Conservation (phyloP, 2,888 invertebrate genomes). For the Philonicus albiceps region DNA sequence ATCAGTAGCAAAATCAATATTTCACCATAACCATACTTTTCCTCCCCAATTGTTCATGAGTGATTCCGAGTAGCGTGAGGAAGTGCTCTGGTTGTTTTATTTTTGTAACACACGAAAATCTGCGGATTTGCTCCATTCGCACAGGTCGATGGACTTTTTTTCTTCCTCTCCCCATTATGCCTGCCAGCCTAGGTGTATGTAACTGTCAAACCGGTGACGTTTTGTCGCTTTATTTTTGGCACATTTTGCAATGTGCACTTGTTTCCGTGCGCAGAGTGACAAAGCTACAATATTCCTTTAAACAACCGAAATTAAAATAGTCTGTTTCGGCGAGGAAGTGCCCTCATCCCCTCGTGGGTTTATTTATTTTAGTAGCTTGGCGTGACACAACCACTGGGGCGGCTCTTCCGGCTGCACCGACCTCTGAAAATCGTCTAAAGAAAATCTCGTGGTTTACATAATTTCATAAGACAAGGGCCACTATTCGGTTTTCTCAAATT, state of each 20-base stretch:
- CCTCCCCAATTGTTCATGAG: constrained; percentile 20
- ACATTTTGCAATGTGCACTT: constrained; percentile 13
- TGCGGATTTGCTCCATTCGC: constrained; percentile 5
- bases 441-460: neutral
- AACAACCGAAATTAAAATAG: neutral
- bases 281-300: neutral
- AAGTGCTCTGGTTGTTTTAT: constrained; percentile 32
- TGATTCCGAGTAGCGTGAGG: constrained; percentile 24
- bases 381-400: neutral
- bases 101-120: constrained; percentile 41
- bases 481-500: neutral
- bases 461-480: neutral
- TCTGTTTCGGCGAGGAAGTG: neutral
- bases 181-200: neutral
- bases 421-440: neutral
- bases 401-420: neutral
- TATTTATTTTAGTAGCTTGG: neutral
- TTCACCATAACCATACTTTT: constrained; percentile 33
- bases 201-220: constrained; percentile 28
- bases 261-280: constrained; percentile 19
- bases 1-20: constrained; percentile 31
- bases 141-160: constrained; percentile 37
- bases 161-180: neutral
- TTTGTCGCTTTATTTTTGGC: constrained; percentile 6
- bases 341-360: neutral